Evolutionary conservation across 1,140 invertebrate species (phyloP), one percentile per base, ranked within the genome.

Genomic region (Oscheius sp.): DNA sequence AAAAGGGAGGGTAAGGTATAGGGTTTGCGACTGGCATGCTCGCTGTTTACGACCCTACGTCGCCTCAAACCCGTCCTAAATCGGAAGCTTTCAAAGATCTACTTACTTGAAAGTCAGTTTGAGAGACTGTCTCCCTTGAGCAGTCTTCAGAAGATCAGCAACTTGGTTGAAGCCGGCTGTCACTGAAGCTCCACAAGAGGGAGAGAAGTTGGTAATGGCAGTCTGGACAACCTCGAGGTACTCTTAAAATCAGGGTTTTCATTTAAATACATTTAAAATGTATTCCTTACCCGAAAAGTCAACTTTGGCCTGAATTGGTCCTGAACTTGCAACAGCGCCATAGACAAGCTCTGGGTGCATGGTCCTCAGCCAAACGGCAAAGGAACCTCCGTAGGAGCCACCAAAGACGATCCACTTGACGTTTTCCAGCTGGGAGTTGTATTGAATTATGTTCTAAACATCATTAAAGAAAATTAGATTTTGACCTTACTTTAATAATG

Each of bases 381-480:
- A 35, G 23, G 73, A 55, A 28, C 75, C 75, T 20, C 74, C 70
- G 45, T 77, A 77, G 31, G 75, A 77, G 31, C 75, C 75, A 64
- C 75, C 75, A 45, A 77, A 77, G 2, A 65, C 49, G 35, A 77
- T 52, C 75, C 75, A 77, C 32, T 75, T 75, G 72, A 72, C 65
- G 15, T 28, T 23, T 23, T 59, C 23, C 13, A 23, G 10, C 29
- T 28, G 20, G 23, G 67, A 63, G 34, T 67, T 35, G 15, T 63
- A 31, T 4, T 10, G 15, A 2, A 18, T 68, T 49, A 68, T 68
- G 20, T 32, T 32, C 42, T 45, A 45, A 45, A 45, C 15, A 18
- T 18, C 23, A n/a, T n/a, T n/a, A n/a, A n/a, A n/a, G 55, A 15
- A 31, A 15, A 23, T 15, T 28, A 15, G 55, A 59, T 32, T 71